Conservation (phyloP, 2,888 invertebrate species). For the Torymus auratus region DNA sequence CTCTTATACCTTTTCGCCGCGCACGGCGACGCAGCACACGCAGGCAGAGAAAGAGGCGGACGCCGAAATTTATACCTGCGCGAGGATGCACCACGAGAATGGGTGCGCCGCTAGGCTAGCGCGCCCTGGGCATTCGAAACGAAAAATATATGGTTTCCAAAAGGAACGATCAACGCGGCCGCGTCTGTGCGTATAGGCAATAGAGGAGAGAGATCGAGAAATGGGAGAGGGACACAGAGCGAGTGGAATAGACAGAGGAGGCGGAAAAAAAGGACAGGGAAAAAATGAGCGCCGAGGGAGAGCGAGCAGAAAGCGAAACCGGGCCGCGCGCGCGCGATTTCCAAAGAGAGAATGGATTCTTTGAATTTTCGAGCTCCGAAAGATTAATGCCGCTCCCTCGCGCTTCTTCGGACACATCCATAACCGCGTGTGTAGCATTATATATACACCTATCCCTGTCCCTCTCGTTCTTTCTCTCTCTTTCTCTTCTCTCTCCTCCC, state of each 20-base stretch:
- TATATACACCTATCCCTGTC: not conserved
- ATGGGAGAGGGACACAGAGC: conserved; percentile 25
- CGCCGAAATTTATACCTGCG: conserved; percentile 62
- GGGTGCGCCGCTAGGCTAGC: conserved; percentile 59
- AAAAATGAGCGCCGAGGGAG: conserved; percentile 48
- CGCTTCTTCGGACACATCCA: conserved; percentile 57
- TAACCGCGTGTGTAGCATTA: conserved; percentile 50
- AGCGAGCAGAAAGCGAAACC: conserved; percentile 53
- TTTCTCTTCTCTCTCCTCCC: no score
- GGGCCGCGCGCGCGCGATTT: conserved; percentile 48
- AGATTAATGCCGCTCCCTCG: conserved; percentile 64
- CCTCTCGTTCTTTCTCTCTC: not conserved
- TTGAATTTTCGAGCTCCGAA: conserved; percentile 66
- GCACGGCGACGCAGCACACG: not conserved
- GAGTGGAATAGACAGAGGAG: not conserved
- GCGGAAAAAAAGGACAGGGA: conserved; percentile 11
- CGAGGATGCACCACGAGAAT: conserved; percentile 62
- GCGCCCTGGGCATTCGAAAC: conserved; percentile 72
- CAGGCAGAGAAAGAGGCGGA: not conserved
- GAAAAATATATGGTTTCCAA: conserved; percentile 72
- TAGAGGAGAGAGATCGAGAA: conserved; percentile 12
- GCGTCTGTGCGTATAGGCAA: conserved; percentile 45
- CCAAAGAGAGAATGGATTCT: conserved; percentile 64
- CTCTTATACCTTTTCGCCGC: not conserved
- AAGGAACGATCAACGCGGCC: conserved; percentile 59